Conservation (phyloP, 2,797 vertebrate species). For the Megaceryle alcyon region DNA sequence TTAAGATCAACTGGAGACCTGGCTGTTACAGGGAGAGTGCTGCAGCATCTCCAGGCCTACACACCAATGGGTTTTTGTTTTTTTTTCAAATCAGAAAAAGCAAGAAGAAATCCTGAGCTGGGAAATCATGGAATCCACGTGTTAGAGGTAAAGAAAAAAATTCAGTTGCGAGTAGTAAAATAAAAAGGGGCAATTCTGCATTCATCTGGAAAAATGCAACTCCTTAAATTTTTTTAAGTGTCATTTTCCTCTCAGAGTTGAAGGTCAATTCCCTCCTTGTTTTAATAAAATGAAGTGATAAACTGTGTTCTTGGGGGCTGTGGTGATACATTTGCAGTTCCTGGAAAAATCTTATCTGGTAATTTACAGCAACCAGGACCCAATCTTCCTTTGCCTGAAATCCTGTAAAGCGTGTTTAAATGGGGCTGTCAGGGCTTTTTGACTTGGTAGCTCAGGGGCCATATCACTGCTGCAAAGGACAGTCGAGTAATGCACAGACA, state of each 20-base stretch:
- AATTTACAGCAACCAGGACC: conserved; percentile 16
- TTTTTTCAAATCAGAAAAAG: not conserved
- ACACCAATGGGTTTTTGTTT: not conserved
- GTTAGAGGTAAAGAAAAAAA: not conserved
- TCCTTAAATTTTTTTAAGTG: not conserved
- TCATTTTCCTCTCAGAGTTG: not conserved
- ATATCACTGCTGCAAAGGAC: not conserved
- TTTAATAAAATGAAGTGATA: conserved; percentile 17
- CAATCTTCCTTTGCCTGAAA: not conserved
- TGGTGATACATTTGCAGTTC: not conserved
- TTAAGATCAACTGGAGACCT: not conserved
- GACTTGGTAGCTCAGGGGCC: not conserved
- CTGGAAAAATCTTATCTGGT: conserved; percentile 6
- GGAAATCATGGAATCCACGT: not conserved
- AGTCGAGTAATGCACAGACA: not conserved
- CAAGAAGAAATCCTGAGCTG: not conserved
- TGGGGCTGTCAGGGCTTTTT: not conserved
- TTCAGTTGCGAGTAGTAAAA: not conserved
- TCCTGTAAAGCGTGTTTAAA: not conserved
- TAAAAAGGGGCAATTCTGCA: not conserved
- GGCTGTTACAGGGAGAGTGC: not conserved
- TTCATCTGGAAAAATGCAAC: not conserved
- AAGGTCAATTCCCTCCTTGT: not conserved
- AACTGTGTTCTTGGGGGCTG: not conserved
- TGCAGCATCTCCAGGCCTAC: not conserved